Evolutionary conservation across 2,888 invertebrate genomes (phyloP), one percentile per base, ranked within the genome.

Genomic region (Cryptocephalus moraei): DNA sequence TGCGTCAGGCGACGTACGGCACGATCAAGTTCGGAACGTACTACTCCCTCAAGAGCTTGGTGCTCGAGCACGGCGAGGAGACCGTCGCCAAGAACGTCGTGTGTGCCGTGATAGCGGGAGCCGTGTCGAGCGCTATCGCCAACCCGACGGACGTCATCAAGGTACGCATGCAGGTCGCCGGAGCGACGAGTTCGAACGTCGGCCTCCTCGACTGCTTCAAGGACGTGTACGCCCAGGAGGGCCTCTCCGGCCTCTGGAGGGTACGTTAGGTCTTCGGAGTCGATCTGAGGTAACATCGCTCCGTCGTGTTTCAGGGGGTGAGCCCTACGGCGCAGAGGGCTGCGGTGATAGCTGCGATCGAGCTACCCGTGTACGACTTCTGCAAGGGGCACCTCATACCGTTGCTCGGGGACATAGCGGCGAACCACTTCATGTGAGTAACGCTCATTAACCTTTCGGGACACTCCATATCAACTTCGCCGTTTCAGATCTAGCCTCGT

Each of bases 21-120:
- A 94, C 94, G 33, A 91, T 95, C 53, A 95, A 95, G 73, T 94
- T 95, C 68, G 95, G 95, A 56, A 89, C 92, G 9, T 95, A 95
- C 71, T 93, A 95, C 68, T 84, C 91, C 1, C 71, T 94, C 57
- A 93, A 94, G 71, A 77, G 82, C 62, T 69, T 80, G 50, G 66
- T 86, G 38, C 76, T 79, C 9, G 73, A 78, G 64, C 72, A 76
- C 53, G 75, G 73, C 12, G 67, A 71, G 53, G 77, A 79, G 59
- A 73, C 72, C 50, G 70, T 85, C n/a, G 73, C 78, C 59, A 75
- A 80, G 9, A 83, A 89, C 73, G 81, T 92, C 13, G 72, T 82
- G 52, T 93, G 92, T 73, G 93, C 91, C 31, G 83, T 86, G 43
- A 72, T 84, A 61, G 86, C 89, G 14, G 91, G 94, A 9, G 88